Conservation (phyloP, 2,888 invertebrate genomes). For the Andrena hattorfiana region DNA sequence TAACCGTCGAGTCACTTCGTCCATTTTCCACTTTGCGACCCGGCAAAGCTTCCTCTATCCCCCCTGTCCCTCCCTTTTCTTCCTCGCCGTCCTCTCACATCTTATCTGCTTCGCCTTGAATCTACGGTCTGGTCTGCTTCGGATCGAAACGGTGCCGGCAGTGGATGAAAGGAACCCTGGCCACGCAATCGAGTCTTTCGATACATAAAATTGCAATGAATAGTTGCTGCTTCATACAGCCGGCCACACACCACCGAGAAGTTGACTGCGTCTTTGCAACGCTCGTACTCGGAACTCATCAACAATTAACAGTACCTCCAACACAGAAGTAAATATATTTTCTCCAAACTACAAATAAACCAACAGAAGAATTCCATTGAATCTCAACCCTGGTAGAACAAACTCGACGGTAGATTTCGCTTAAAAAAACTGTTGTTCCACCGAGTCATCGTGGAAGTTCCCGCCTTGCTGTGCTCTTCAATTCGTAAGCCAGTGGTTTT, state of each 20-base stretch:
- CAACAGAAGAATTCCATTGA: background rate
- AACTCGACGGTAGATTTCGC: background rate
- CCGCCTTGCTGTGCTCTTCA: constrained; percentile 7
- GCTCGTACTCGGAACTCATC: too few species aligned
- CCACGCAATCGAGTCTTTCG: constrained; percentile 34
- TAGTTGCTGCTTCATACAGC: constrained; percentile 9
- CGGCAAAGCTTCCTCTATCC: constrained; percentile 50
- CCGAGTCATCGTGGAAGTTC: background rate
- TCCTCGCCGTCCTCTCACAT: constrained; percentile 30
- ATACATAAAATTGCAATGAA: constrained; percentile 40
- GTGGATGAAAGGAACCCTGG: constrained; percentile 47
- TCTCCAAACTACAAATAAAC: background rate
- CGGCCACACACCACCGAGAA: constrained; percentile 14
- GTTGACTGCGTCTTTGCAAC: background rate
- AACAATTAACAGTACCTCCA: too few species aligned
- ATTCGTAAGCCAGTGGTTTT: constrained; percentile 41
- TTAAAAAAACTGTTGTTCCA: constrained; percentile 5
- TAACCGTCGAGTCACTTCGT: constrained; percentile 60
- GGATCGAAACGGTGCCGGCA: constrained; percentile 42
- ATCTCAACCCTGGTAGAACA: background rate
- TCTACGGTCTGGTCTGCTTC: constrained; percentile 22
- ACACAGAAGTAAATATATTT: background rate
- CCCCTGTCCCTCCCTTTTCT: constrained; percentile 50
- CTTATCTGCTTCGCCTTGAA: constrained; percentile 59
- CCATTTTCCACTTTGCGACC: constrained; percentile 71